Evolutionary conservation across 2,113 vertebrate species (phyloP).

Genomic region (Crypturellus undulatus): DNA sequence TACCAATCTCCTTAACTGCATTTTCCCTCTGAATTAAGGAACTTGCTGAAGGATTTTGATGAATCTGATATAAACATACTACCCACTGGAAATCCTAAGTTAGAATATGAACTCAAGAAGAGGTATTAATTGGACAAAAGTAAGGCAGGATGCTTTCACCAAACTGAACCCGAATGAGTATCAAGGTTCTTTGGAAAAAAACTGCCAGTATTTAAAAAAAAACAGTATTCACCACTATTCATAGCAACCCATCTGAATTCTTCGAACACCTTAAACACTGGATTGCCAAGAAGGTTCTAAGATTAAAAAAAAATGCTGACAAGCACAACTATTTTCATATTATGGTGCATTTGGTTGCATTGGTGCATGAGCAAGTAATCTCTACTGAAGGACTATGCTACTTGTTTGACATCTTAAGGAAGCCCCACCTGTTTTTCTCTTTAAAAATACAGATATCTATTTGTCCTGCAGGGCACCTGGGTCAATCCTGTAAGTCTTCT

Average conservation of each 20-base stretch:
- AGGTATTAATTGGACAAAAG: background rate
- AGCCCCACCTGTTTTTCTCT: background rate
- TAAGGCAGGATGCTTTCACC: background rate
- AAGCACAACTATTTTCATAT: background rate
- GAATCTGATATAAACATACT: background rate
- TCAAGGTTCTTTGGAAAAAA: background rate
- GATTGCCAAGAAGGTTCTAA: background rate
- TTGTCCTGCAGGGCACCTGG: background rate
- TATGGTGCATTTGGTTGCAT: background rate
- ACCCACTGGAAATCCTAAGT: rapidly evolving
- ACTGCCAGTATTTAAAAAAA: background rate
- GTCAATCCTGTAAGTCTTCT: background rate
- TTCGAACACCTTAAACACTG: background rate
- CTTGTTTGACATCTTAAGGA: background rate
- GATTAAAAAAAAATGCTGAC: background rate
- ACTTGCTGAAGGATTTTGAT: background rate
- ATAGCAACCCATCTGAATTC: background rate
- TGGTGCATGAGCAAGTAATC: background rate
- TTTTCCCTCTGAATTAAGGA: background rate
- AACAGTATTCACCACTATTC: background rate
- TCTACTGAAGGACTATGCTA: background rate
- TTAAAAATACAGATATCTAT: too few relatives aligned
- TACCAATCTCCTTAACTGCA: background rate
- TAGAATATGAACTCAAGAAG: background rate
- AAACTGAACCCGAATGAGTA: background rate